Conservation (phyloP, 2,888 invertebrate species). For the Allophyes oxyacanthae region DNA sequence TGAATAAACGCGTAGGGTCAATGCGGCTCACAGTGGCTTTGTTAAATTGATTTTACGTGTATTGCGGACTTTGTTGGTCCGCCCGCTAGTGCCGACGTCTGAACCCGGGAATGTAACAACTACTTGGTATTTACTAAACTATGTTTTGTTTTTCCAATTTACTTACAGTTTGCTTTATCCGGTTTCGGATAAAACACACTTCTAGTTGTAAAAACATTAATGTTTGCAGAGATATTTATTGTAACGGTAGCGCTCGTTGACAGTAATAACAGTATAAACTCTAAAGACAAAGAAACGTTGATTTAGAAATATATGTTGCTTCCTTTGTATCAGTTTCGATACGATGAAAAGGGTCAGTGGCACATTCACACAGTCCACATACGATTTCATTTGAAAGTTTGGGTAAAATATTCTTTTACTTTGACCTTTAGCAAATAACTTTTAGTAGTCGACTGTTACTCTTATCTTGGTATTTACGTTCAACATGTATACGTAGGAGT, state of each 20-base stretch:
- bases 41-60: slow-evolving; percentile 88
- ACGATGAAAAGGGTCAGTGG: slow-evolving; percentile 33
- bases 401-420: slow-evolving; percentile 35
- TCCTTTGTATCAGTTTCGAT: slow-evolving; percentile 5
- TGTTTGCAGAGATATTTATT: slow-evolving; percentile 25
- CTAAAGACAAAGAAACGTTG: not conserved
- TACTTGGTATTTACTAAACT: slow-evolving; percentile 71
- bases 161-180: slow-evolving; percentile 41
- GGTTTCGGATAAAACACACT: slow-evolving; percentile 34
- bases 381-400: slow-evolving; percentile 43
- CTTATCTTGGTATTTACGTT: slow-evolving; percentile 23
- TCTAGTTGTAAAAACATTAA: slow-evolving; percentile 4
- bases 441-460: slow-evolving; percentile 19
- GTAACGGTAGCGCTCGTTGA: slow-evolving; percentile 10
- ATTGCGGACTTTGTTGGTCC: slow-evolving; percentile 76
- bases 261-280: slow-evolving; percentile 19
- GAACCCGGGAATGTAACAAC: slow-evolving; percentile 63
- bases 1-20: slow-evolving; percentile 77
- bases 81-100: slow-evolving; percentile 65
- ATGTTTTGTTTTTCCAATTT: slow-evolving; percentile 62
- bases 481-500: slow-evolving; percentile 15
- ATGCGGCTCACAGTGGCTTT: slow-evolving; percentile 83
- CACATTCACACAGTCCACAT: slow-evolving; percentile 10
- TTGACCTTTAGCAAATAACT: slow-evolving; percentile 35
- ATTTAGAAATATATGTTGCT: slow-evolving; percentile 1